These are phyloP conservation scores for Lacerta bilineata DNA, from an alignment of 2,797 vertebrate species.

Conservation along the genomic window DNA sequence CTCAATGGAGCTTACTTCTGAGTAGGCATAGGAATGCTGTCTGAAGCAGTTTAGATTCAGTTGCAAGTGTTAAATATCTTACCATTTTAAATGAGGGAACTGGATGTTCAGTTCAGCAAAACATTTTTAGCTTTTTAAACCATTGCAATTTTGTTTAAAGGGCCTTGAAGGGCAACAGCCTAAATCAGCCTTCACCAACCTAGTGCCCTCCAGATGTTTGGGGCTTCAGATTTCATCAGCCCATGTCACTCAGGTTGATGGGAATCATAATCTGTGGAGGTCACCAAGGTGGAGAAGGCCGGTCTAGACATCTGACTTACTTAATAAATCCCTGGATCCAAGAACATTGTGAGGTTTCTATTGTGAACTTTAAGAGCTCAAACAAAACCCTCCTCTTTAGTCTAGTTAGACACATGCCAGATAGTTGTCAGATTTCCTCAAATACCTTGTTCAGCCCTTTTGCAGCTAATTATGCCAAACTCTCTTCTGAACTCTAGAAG, in stretches of 20 bases:
- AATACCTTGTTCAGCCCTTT: constrained; percentile 9
- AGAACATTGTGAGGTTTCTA: constrained; percentile 1
- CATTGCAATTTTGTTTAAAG: background rate
- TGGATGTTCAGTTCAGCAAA: background rate
- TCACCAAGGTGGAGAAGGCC: too few relatives aligned
- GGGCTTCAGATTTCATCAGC: too few relatives aligned
- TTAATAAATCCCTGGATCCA: background rate
- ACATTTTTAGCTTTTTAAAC: background rate
- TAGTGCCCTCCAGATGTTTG: too few relatives aligned
- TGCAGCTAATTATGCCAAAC: constrained; percentile 22
- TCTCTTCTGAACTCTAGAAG: constrained; percentile 17
- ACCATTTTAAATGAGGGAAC: background rate
- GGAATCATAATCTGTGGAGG: too few relatives aligned
- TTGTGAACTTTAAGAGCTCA: background rate
- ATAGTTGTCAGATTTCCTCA: constrained; percentile 15
- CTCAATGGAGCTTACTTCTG: background rate
- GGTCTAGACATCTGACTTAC: background rate
- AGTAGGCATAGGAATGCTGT: background rate
- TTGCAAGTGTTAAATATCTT: background rate
- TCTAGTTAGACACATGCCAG: constrained; percentile 12
- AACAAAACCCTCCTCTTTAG: background rate
- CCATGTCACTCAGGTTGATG: too few relatives aligned
- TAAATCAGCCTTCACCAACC: background rate
- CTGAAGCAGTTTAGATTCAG: background rate
- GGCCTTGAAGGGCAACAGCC: background rate